A percentile compares a stretch with the other conserved stretches of the same genome.
Evolutionary conservation across 1,140 invertebrate genomes (phyloP).

Genomic region (Drosophila sp.): DNA sequence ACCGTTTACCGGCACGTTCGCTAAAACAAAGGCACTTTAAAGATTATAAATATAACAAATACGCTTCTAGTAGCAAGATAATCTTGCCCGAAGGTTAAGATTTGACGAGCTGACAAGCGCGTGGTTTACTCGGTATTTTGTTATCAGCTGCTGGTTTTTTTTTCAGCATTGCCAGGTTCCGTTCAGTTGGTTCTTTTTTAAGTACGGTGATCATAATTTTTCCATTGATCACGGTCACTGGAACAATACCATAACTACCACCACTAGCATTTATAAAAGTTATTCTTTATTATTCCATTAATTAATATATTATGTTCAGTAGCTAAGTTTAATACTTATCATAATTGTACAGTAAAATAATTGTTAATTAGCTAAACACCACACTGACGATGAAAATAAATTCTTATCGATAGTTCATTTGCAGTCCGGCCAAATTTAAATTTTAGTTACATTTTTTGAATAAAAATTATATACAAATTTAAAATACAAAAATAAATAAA

Average conservation of each 20-base stretch:
- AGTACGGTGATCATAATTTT: neutral
- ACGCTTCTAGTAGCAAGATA: neutral
- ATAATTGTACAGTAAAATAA: neutral
- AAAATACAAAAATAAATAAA: too few relatives aligned
- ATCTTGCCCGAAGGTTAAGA: constrained; percentile 21
- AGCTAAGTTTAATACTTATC: neutral
- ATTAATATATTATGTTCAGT: neutral
- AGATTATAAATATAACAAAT: constrained; percentile 6
- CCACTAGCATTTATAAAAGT: neutral
- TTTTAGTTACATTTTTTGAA: too few relatives aligned
- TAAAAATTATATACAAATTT: too few relatives aligned
- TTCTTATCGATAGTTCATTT: constrained; percentile 18
- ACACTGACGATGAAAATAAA: constrained; percentile 4
- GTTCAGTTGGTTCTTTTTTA: neutral
- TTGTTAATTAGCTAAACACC: neutral
- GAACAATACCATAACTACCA: too few relatives aligned
- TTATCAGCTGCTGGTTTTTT: constrained; percentile 18
- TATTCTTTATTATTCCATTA: neutral
- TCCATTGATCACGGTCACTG: too few relatives aligned
- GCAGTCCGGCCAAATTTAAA: too few relatives aligned
- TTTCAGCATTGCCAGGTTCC: neutral
- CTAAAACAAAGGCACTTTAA: constrained; percentile 37
- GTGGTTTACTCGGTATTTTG: constrained; percentile 29
- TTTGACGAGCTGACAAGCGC: constrained; percentile 18
- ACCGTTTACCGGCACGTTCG: constrained; percentile 10